Evolutionary conservation across 2,888 invertebrate species (phyloP).

Genomic region (Orthonevra nobilis): DNA sequence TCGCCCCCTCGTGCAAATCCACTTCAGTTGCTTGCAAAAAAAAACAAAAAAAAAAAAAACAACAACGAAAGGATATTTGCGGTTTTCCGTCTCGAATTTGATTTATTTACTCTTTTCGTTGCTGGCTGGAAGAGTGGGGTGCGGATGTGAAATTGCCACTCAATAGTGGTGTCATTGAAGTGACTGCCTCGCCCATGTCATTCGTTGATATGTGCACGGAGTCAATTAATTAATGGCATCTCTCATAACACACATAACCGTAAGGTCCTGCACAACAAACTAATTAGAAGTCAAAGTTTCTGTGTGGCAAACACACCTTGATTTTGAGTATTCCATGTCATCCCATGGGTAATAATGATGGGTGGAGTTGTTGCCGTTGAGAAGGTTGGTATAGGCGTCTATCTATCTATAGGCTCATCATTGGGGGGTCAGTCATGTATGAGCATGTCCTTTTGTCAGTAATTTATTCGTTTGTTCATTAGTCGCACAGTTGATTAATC

Average conservation of each 20-base stretch:
- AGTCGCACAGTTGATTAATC: constrained; percentile 61
- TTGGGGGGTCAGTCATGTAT: constrained; percentile 50
- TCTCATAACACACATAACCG: constrained; percentile 62
- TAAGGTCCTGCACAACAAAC: constrained; percentile 62
- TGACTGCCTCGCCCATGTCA: constrained; percentile 56
- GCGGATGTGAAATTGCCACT: constrained; percentile 25
- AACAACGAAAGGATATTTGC: constrained; percentile 58
- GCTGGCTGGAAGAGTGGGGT: not conserved
- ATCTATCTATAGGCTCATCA: constrained; percentile 57
- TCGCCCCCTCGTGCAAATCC: constrained; percentile 47
- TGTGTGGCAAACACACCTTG: constrained; percentile 62
- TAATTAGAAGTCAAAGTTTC: constrained; percentile 67
- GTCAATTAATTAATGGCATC: constrained; percentile 67
- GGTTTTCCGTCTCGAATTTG: constrained; percentile 64
- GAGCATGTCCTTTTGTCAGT: constrained; percentile 22
- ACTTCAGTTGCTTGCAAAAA: constrained; percentile 52
- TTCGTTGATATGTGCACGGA: constrained; percentile 59
- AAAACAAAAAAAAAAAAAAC: too few relatives aligned
- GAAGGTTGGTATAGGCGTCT: constrained; percentile 19
- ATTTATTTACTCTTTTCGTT: constrained; percentile 48
- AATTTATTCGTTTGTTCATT: constrained; percentile 66
- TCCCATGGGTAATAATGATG: constrained; percentile 62
- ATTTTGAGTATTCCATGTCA: constrained; percentile 62
- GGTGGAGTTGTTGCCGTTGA: constrained; percentile 51
- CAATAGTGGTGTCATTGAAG: constrained; percentile 57